These are phyloP conservation scores for Eurois occulta DNA, from an alignment of 2,888 invertebrate genomes.

Conservation along the genomic window DNA sequence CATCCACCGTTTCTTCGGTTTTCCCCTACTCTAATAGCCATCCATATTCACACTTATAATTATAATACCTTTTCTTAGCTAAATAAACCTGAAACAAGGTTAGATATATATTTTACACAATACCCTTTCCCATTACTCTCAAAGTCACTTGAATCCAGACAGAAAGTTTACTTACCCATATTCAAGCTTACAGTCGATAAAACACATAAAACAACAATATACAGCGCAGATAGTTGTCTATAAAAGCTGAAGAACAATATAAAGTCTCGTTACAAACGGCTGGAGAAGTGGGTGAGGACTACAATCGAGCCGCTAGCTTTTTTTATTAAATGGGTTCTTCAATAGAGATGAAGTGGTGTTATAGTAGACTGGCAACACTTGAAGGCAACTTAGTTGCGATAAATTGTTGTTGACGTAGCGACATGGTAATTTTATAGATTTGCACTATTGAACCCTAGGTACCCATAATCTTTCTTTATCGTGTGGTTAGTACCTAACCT, in stretches of 20 bases:
- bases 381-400: not conserved
- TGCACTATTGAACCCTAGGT: not conserved
- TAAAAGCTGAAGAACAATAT: slow-evolving; percentile 45
- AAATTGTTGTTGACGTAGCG: not conserved
- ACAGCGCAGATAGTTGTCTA: slow-evolving; percentile 31
- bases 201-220: slow-evolving; percentile 37
- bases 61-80: not conserved
- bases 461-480: not conserved
- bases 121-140: not conserved
- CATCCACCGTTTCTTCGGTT: not conserved
- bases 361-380: slow-evolving; percentile 7
- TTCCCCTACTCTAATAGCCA: not conserved
- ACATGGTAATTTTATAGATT: not conserved
- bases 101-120: not conserved
- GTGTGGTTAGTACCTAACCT: no score
- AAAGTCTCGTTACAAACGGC: slow-evolving; percentile 37
- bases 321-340: slow-evolving; percentile 44
- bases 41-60: not conserved
- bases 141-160: slow-evolving; percentile 1
- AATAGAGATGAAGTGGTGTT: slow-evolving; percentile 29
- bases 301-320: slow-evolving; percentile 31
- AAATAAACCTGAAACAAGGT: not conserved
- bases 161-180: slow-evolving; percentile 9
- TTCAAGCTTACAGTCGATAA: slow-evolving; percentile 22
- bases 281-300: slow-evolving; percentile 46